Conservation (phyloP, 2,888 invertebrate genomes). For the Pardosa pseudoannulata region DNA sequence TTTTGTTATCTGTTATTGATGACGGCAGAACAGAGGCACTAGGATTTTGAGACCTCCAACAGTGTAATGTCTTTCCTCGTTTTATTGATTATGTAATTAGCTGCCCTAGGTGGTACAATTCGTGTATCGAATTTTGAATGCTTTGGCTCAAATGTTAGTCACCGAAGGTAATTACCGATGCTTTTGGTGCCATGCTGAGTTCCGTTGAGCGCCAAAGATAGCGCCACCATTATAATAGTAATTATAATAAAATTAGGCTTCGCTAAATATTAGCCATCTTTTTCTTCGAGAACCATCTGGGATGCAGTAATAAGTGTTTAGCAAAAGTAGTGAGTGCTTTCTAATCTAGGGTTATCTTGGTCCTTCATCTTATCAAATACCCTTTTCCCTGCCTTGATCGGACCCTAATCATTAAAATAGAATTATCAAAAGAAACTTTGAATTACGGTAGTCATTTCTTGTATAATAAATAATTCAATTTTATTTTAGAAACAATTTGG, state of each 20-base stretch:
- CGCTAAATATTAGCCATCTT: slow-evolving; percentile 44
- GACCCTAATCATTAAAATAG: not conserved
- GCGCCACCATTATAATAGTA: slow-evolving; percentile 54
- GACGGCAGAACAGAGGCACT: slow-evolving; percentile 43
- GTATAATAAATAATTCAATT: too few species aligned
- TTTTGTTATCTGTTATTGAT: slow-evolving; percentile 70
- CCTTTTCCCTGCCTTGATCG: not conserved
- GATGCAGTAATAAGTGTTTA: slow-evolving; percentile 1
- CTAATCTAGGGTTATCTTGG: not conserved
- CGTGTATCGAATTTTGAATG: slow-evolving; percentile 71
- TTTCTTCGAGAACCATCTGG: slow-evolving; percentile 16
- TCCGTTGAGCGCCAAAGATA: slow-evolving; percentile 52
- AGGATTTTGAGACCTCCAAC: slow-evolving; percentile 69
- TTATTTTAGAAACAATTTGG: too few species aligned
- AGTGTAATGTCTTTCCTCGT: slow-evolving; percentile 70
- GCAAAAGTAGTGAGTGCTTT: not conserved
- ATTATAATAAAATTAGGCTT: slow-evolving; percentile 67
- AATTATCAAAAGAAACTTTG: not conserved
- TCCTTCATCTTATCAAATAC: not conserved
- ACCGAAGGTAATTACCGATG: slow-evolving; percentile 59
- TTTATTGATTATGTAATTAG: slow-evolving; percentile 71
- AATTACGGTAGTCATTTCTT: too few species aligned
- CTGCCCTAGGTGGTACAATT: slow-evolving; percentile 63
- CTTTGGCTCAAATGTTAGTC: slow-evolving; percentile 64
- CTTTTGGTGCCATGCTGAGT: slow-evolving; percentile 44